Evolutionary conservation across 2,888 invertebrate species (phyloP).

Genomic region (Drosophila eohydei): DNA sequence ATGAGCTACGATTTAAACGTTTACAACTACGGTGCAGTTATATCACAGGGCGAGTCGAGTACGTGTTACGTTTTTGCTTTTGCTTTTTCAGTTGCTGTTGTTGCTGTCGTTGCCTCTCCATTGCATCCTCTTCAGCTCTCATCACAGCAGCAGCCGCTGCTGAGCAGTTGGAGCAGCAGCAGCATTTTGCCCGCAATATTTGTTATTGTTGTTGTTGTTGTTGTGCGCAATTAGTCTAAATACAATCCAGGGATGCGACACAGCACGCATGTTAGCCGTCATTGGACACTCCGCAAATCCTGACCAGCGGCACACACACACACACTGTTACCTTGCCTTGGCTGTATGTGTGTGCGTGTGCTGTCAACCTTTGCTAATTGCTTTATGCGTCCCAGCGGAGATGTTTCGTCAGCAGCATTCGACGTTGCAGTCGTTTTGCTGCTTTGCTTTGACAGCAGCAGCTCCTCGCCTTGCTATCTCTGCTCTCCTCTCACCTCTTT

Average conservation of each 20-base stretch:
- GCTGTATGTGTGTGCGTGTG: constrained; percentile 11
- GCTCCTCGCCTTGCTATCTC: constrained; percentile 4
- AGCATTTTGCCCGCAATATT: constrained; percentile 14
- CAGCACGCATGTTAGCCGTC: constrained; percentile 46
- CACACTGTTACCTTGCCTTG: constrained; percentile 4
- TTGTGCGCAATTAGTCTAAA: constrained; percentile 62
- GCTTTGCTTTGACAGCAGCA: constrained; percentile 21
- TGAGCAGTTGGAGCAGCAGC: constrained; percentile 14
- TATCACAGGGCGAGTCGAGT: constrained; percentile 81
- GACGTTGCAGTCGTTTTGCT: constrained; percentile 46
- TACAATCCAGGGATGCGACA: constrained; percentile 59
- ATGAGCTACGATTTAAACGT: constrained; percentile 60
- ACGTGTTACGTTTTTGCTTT: constrained; percentile 48
- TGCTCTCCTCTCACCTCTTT: constrained; percentile 5
- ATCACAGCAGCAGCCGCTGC: constrained; percentile 46
- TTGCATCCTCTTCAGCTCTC: constrained; percentile 59
- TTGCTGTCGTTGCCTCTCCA: constrained; percentile 42
- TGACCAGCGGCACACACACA: constrained; percentile 29
- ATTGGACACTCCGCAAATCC: constrained; percentile 34
- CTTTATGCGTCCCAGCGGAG: constrained; percentile 75
- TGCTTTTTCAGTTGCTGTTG: constrained; percentile 24
- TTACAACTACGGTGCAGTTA: constrained; percentile 80
- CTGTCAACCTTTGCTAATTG: constrained; percentile 75
- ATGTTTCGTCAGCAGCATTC: constrained; percentile 75
- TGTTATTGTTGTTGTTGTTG: constrained; percentile 12